A percentile compares a stretch with the other conserved stretches of the same genome.
Conservation (phyloP, 1,140 invertebrate species). For the Sinonovacula constricta region DNA sequence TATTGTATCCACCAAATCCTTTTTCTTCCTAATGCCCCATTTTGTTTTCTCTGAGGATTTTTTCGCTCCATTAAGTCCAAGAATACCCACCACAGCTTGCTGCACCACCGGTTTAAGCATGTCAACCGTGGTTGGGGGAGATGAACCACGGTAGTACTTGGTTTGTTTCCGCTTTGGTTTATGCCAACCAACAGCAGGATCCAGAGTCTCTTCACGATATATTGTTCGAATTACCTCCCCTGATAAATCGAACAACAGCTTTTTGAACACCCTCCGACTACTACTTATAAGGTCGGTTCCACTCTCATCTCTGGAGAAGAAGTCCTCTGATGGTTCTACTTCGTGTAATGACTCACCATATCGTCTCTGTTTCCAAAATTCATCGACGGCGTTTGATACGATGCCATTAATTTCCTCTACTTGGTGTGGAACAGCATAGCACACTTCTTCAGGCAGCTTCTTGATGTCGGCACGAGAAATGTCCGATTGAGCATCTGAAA, state of each 20-base stretch:
- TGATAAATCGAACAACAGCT: constrained; percentile 84
- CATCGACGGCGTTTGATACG: constrained; percentile 66
- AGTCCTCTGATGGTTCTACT: constrained; percentile 63
- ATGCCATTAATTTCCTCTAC: constrained; percentile 66
- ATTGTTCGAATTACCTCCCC: constrained; percentile 82
- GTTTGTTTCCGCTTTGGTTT: constrained; percentile 71
- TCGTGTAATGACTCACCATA: constrained; percentile 66
- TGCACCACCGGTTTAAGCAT: constrained; percentile 69
- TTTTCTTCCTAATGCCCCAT: constrained; percentile 84
- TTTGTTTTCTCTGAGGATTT: constrained; percentile 82
- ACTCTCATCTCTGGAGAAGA: constrained; percentile 58
- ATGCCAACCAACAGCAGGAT: constrained; percentile 81
- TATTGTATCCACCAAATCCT: constrained; percentile 86
- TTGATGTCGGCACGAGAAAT: constrained; percentile 47
- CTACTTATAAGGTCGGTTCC: constrained; percentile 60
- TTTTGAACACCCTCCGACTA: constrained; percentile 72
- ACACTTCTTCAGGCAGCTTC: constrained; percentile 63
- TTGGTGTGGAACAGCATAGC: constrained; percentile 72
- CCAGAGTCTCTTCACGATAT: constrained; percentile 72
- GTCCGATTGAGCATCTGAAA: constrained; percentile 27
- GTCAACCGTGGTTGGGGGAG: constrained; percentile 68
- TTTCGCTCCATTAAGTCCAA: constrained; percentile 81
- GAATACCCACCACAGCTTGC: constrained; percentile 77
- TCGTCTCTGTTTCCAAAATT: constrained; percentile 69
- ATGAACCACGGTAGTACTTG: constrained; percentile 65